These are phyloP conservation scores for Alosa sapidissima DNA, from an alignment of 2,797 vertebrate genomes.

Conservation along the genomic window DNA sequence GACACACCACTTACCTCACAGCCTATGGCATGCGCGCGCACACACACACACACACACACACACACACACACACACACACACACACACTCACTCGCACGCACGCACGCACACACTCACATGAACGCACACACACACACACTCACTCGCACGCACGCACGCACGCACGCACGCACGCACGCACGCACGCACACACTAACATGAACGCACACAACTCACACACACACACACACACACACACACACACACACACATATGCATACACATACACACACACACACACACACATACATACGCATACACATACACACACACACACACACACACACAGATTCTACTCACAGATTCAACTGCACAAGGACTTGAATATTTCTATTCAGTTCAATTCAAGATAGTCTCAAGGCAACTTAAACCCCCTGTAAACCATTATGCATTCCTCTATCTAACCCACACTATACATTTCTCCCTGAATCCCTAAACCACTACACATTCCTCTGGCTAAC, in stretches of 20 bases:
- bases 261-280: background rate
- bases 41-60: background rate
- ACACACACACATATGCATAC: too few relatives aligned
- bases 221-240: background rate
- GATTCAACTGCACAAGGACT: background rate
- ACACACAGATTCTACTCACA: background rate
- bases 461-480: background rate
- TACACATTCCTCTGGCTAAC: background rate
- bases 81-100: background rate
- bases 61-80: too few relatives aligned
- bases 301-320: background rate
- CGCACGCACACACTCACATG: too few relatives aligned
- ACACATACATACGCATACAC: background rate
- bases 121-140: background rate
- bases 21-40: background rate
- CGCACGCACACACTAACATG: too few relatives aligned
- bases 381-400: too few relatives aligned
- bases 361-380: too few relatives aligned
- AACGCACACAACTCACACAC: background rate
- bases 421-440: too few relatives aligned
- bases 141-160: background rate
- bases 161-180: background rate
- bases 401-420: too few relatives aligned
- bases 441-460: too few relatives aligned
- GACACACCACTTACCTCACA: background rate